Percentiles rank a stretch among this genome's conserved stretches.
phyloP scores from a whole-genome alignment of 2,113 vertebrate genomes.

The Budorcas taxicolor region DNA sequence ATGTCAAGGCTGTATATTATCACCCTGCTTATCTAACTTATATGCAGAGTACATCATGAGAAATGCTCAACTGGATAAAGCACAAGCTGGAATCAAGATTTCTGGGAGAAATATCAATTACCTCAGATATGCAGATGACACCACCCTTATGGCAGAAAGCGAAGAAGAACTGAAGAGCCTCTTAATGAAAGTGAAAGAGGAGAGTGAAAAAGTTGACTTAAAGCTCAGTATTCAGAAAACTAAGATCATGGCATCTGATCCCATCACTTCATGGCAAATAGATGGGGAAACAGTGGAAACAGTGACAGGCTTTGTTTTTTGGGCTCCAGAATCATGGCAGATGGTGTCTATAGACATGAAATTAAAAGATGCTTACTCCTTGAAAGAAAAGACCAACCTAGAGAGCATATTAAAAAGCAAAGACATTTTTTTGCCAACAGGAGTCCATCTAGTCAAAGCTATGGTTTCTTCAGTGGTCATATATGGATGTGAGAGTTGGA shows the following conservation, averaged over 20 bases:
- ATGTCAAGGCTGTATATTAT: not conserved
- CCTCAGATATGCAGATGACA: not conserved
- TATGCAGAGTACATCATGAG: not conserved
- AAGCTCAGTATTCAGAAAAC: not conserved
- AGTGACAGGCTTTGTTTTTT: not conserved
- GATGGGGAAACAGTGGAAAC: not conserved
- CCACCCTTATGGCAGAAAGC: not conserved
- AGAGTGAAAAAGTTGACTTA: not conserved
- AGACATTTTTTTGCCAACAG: not conserved
- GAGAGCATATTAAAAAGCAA: not conserved
- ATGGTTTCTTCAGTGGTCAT: not conserved
- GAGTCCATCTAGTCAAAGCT: not conserved
- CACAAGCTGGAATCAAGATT: not conserved
- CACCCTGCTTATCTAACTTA: not conserved
- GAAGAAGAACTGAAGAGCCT: not conserved
- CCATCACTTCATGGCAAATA: not conserved
- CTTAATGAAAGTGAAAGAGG: not conserved
- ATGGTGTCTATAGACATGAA: not conserved
- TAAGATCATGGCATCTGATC: not conserved
- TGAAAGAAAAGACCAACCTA: not conserved
- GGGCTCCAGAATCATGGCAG: not conserved
- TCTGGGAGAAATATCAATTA: not conserved
- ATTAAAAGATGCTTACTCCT: not conserved
- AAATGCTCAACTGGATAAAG: not conserved
- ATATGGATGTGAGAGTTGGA: not conserved